Conservation (phyloP, 37 sponge, comb jelly and placozoan species). For the Corticium candelabrum region DNA sequence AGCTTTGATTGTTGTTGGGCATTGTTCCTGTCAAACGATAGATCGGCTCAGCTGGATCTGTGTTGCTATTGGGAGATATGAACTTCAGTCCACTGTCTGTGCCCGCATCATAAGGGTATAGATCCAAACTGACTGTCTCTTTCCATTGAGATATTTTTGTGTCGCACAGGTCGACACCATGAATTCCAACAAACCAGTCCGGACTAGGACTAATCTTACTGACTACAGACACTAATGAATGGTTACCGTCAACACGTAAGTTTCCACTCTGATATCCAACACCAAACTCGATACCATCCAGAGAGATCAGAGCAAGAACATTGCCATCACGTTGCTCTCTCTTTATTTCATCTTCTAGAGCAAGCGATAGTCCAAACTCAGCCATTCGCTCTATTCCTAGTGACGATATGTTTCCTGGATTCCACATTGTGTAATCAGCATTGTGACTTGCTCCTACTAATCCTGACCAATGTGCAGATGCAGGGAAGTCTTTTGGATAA, state of each 20-base stretch:
- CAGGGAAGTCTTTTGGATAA: background rate
- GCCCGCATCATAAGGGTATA: constrained; percentile 7
- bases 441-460: background rate
- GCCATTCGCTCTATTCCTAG: background rate
- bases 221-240: background rate
- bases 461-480: constrained; percentile 6
- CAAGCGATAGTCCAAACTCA: background rate
- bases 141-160: background rate
- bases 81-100: constrained; percentile 5
- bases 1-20: background rate
- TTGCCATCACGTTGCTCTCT: background rate
- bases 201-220: constrained; percentile 1
- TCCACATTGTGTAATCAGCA: background rate
- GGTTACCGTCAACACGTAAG: background rate
- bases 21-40: background rate
- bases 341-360: background rate
- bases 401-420: background rate
- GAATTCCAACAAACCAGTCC: constrained; percentile 9
- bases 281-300: background rate
- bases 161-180: background rate
- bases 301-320: background rate
- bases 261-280: background rate
- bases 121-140: background rate
- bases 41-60: background rate
- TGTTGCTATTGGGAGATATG: background rate